Evolutionary conservation across 2,888 invertebrate species (phyloP), one percentile per base, ranked within the genome.

Genomic region (Thereva unica): DNA sequence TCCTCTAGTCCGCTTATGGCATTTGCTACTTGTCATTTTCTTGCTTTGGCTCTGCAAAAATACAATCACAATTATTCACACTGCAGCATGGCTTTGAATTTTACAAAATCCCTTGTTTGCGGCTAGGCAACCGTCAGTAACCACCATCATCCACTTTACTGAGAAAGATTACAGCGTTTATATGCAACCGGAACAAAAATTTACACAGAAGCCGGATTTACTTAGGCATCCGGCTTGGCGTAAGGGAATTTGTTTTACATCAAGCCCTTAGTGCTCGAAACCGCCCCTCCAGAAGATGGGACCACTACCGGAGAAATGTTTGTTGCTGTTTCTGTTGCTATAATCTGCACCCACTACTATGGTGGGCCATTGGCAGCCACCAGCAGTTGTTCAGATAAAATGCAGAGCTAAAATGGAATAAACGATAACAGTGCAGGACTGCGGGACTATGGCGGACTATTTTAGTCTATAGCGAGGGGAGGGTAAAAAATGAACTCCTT

Each of bases 131-230:
- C 23, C 23, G 23, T 23, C 23, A 23, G 23, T 23, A 23, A 23
- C 23, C 53, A 53, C 6, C 53, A 2, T 38, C 38, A n/a, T 3
- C 10, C 38, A 8, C 50, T 50, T 53, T 35, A 8, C 7, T 52
- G 23, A 9, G 10, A 40, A 35, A 53, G 38, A 35, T 40, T 38
- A 53, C 37, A n/a, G n/a, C 23, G 38, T 35, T 38, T 40, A 38
- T 38, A 6, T 37, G 42, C 4, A 42, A 56, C 34, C 42, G 55
- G 55, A 56, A 56, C 55, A 8, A 42, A 41, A 56, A 56, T 56
- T 56, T 56, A 56, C 55, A 56, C 55, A 56, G 42, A 56, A 56
- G 55, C 55, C 42, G 55, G 55, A 56, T 56, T 42, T 42, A 56
- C 42, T 56, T 41, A 42, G 55, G 55, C 55, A 42, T 56, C 55